These are phyloP conservation scores for Ceratina australensis DNA, from an alignment of 1,140 invertebrate genomes.

Conservation along the genomic window DNA sequence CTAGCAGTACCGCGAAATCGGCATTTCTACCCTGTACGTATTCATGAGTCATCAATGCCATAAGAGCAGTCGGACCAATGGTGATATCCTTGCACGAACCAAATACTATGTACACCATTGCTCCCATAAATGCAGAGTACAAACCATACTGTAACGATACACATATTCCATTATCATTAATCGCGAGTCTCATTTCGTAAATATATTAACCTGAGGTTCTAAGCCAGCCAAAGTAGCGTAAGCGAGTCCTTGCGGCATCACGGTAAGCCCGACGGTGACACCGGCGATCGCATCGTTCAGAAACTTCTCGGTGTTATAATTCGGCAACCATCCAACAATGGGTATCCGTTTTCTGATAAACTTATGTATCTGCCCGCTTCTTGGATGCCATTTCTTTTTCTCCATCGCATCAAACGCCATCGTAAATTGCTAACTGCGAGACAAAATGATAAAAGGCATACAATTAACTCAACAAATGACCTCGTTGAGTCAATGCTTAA, in stretches of 20 bases:
- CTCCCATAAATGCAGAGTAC: constrained; percentile 95
- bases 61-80: constrained; percentile 91
- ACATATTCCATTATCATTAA: background rate
- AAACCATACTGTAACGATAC: constrained; percentile 88
- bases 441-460: no score
- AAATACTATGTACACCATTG: constrained; percentile 93
- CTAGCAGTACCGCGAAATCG: constrained; percentile 91
- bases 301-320: constrained; percentile 86
- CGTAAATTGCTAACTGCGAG: constrained; percentile 9
- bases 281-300: constrained; percentile 90
- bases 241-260: constrained; percentile 93
- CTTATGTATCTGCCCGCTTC: constrained; percentile 52
- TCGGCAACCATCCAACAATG: constrained; percentile 85
- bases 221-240: constrained; percentile 92
- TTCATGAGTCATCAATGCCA: constrained; percentile 90
- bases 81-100: constrained; percentile 96
- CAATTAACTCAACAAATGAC: no score
- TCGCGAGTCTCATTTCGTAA: background rate
- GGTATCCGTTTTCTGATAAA: constrained; percentile 79
- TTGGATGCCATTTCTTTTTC: constrained; percentile 51
- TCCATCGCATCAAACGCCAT: constrained; percentile 43
- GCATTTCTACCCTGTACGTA: constrained; percentile 84
- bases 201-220: constrained; percentile 85
- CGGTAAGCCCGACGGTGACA: constrained; percentile 91
- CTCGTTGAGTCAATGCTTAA: no score